These are phyloP conservation scores for Phrynocephalus versicolor DNA, from an alignment of 2,113 vertebrate species.

Conservation along the genomic window DNA sequence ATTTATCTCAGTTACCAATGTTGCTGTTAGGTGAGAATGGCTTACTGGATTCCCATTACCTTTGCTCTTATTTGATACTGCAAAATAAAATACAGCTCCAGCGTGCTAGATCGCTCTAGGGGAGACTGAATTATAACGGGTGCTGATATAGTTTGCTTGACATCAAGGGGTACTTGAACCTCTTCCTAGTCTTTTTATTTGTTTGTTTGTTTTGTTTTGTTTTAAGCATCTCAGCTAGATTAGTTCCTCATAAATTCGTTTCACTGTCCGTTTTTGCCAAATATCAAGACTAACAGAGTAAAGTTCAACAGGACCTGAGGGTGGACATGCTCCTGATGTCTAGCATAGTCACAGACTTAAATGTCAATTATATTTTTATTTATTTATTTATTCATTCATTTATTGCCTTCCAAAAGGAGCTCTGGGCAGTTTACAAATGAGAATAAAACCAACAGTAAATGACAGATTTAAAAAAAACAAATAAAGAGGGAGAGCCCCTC, in stretches of 20 bases:
- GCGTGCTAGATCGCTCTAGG: neutral
- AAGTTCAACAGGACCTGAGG: neutral
- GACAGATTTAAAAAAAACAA: too few species aligned
- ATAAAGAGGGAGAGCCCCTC: too few species aligned
- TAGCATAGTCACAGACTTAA: too few species aligned
- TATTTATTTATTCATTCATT: too few species aligned
- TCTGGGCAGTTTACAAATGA: too few species aligned
- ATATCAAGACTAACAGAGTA: neutral
- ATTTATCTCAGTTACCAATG: neutral
- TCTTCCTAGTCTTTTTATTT: neutral
- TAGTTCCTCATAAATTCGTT: neutral
- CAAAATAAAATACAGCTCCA: neutral
- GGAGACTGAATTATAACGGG: neutral
- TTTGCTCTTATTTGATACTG: neutral
- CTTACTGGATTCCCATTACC: neutral
- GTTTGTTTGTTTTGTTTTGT: too few species aligned
- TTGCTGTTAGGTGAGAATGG: neutral
- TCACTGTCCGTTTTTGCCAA: neutral
- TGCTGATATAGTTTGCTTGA: neutral
- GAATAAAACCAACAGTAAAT: too few species aligned
- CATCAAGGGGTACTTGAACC: neutral
- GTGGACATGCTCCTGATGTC: too few species aligned
- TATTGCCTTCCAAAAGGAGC: too few species aligned
- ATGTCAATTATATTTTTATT: too few species aligned
- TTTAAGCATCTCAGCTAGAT: neutral